Evolutionary conservation across 2,888 invertebrate genomes (phyloP), one percentile per base, ranked within the genome.

Genomic region (Xanthia togata): DNA sequence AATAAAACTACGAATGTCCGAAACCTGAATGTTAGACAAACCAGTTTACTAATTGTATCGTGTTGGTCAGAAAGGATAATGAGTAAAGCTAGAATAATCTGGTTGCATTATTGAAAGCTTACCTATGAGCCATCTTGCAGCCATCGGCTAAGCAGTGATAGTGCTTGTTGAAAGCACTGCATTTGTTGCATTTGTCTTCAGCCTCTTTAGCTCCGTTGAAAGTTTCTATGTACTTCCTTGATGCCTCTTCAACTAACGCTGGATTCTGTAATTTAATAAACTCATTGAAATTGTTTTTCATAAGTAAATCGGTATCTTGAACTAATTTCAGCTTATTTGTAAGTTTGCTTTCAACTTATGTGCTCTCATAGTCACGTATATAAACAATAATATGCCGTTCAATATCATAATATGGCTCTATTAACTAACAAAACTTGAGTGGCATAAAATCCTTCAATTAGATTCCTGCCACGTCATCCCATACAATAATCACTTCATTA

Each of bases 141-240:
- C 97, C 97, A 85, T 98, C 98, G 14, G 98, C 97, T 83, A 98
- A 97, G 93, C 99, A 99, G 90, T 99, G 99, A 92, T 98, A 98
- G 92, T 99, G 99, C 83, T 99, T 99, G 85, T 98, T 98, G 88
- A 97, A 97, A 35, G 97, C 97, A 80, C 97, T 97, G 90, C 97
- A 97, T 90, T 96, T 96, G 73, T 89, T 91, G 86, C 96, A 96
- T 85, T 97, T 97, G 80, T 97, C 97, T 35, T 97, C 97, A 1
- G 96, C 95, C n/a, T 96, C 95, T 81, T 96, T 97, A 35, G 93
- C 96, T 50, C 95, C 97, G 70, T 92, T 95, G 88, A 96, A 97
- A 0, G 96, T 96, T 78, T 96, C 96, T 50, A 97, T 94, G 78
- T 96, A 96, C 84, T 97, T 97, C 12, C 97, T 94, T 4, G 97